Evolutionary conservation across 37 sponge, comb jelly and placozoan species (phyloP).

Genomic region (Chondrosia reniformis): DNA sequence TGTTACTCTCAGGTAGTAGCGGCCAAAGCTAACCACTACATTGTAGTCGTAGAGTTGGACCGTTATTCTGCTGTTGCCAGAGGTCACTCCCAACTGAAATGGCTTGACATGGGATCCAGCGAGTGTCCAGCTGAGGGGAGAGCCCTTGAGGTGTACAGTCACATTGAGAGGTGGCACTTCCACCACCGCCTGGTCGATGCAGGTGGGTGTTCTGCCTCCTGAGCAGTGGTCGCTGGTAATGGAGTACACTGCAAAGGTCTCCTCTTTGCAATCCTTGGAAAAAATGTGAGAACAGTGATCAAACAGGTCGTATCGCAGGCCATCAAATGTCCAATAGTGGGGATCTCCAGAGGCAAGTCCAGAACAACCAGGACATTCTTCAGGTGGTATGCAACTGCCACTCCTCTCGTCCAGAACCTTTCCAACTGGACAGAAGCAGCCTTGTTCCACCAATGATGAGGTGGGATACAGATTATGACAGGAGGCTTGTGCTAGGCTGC

Average conservation of each 20-base stretch:
- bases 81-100: no score
- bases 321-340: slow-evolving; percentile 15
- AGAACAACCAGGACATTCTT: neutral
- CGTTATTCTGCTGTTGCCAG: no score
- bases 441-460: no score
- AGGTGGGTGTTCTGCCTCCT: slow-evolving; percentile 16
- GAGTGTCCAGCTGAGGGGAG: no score
- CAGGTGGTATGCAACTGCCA: neutral
- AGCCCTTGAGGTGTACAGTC: slow-evolving; percentile 9
- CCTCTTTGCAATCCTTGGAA: neutral
- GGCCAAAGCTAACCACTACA: no score
- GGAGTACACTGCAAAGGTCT: slow-evolving; percentile 17
- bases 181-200: slow-evolving; percentile 11
- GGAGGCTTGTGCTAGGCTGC: no score
- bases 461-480: no score
- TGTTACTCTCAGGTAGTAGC: no score
- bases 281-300: slow-evolving; percentile 20
- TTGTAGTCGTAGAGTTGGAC: no score
- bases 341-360: neutral
- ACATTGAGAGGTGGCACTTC: neutral
- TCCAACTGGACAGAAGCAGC: slow-evolving; percentile 2
- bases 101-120: no score
- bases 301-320: slow-evolving; percentile 6
- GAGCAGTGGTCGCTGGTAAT: neutral
- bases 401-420: neutral